Evolutionary conservation across 2,113 vertebrate species (phyloP).

Genomic region (Muntiacus muntjak): DNA sequence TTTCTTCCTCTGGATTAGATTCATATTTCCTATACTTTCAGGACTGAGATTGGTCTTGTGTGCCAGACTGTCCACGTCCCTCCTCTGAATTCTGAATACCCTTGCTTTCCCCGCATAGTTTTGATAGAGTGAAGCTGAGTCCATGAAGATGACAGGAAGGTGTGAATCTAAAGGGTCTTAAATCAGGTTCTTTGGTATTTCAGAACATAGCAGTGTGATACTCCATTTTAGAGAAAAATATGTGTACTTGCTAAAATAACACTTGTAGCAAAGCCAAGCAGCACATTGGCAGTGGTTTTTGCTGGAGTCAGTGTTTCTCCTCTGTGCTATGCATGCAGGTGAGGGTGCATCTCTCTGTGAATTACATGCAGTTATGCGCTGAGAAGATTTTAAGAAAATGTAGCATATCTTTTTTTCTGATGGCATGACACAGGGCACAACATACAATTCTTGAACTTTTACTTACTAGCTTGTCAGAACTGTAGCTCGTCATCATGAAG

Average conservation of each 20-base stretch:
- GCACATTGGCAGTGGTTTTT: not conserved
- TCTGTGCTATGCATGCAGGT: fast-evolving
- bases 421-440: not conserved
- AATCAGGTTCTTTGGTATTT: not conserved
- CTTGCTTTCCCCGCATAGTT: not conserved
- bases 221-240: not conserved
- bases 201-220: not conserved
- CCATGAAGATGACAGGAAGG: not conserved
- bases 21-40: not conserved
- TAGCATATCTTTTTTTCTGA: not conserved
- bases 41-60: not conserved
- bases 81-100: not conserved
- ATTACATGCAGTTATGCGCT: no score
- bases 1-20: not conserved
- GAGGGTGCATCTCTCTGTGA: fast-evolving
- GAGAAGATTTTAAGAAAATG: not conserved
- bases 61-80: not conserved
- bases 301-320: fast-evolving
- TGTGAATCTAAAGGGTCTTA: not conserved
- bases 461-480: constrained; percentile 86
- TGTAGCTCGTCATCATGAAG: constrained; percentile 83
- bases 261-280: not conserved
- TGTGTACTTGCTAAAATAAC: not conserved
- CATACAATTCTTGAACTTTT: not conserved
- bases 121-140: not conserved